These are phyloP conservation scores for Spodoptera frugiperda DNA, from an alignment of 1,140 invertebrate genomes.

Conservation along the genomic window DNA sequence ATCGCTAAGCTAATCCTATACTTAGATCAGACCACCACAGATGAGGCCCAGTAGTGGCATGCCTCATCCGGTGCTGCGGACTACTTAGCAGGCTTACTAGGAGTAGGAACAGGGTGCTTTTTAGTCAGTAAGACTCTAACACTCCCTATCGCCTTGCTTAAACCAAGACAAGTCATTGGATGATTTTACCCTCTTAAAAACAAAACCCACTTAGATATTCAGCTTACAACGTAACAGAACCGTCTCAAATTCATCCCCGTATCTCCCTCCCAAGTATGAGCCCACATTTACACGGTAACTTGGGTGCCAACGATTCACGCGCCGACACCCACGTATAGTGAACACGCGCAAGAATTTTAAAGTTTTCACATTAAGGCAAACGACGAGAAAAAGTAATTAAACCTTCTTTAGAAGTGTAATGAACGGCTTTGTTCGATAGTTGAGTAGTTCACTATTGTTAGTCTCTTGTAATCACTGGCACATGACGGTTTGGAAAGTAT, in stretches of 20 bases:
- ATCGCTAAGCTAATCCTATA: too few relatives aligned
- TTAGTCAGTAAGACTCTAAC: too few relatives aligned
- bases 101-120: too few relatives aligned
- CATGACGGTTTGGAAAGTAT: neutral
- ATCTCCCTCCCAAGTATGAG: slow-evolving; percentile 51
- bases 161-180: too few relatives aligned
- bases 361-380: slow-evolving; percentile 75
- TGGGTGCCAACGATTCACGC: slow-evolving; percentile 73
- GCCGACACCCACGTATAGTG: slow-evolving; percentile 67
- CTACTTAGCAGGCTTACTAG: too few relatives aligned
- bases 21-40: too few relatives aligned
- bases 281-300: slow-evolving; percentile 76
- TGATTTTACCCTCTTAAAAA: too few relatives aligned
- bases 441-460: neutral
- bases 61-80: too few relatives aligned
- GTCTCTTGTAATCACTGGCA: neutral
- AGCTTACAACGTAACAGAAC: slow-evolving; percentile 46
- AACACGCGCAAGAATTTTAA: slow-evolving; percentile 63
- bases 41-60: too few relatives aligned
- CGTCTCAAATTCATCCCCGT: slow-evolving; percentile 44
- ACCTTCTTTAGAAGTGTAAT: slow-evolving; percentile 54
- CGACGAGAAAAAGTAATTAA: slow-evolving; percentile 66
- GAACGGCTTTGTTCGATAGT: slow-evolving; percentile 20
- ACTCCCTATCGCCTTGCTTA: too few relatives aligned
- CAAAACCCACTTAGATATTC: too few relatives aligned